Conservation (phyloP, 2,113 vertebrate genomes). For the Genyomyrus donnyi region DNA sequence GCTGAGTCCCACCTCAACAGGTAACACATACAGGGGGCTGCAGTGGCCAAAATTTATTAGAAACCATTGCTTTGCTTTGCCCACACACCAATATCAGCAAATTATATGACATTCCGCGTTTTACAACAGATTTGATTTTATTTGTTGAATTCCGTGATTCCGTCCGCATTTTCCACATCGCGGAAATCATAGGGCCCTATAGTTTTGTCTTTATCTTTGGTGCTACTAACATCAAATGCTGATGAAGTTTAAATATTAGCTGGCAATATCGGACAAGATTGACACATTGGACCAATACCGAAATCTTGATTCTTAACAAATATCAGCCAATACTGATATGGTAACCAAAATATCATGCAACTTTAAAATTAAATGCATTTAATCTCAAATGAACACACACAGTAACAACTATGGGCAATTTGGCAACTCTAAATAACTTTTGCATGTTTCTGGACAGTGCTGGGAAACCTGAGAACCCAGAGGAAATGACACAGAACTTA, state of each 20-base stretch:
- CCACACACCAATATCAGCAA: no score
- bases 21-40: no score
- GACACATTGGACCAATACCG: not conserved
- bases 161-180: no score
- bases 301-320: not conserved
- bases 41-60: no score
- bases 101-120: no score
- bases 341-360: not conserved
- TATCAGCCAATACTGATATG: not conserved
- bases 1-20: no score
- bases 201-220: not conserved
- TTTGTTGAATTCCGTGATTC: no score
- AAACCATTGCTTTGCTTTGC: no score
- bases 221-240: not conserved
- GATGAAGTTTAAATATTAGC: not conserved
- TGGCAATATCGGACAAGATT: not conserved
- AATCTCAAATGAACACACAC: not conserved
- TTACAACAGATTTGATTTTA: no score
- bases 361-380: not conserved
- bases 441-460: not conserved
- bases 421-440: not conserved
- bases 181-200: no score
- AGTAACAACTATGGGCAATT: not conserved
- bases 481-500: not conserved
- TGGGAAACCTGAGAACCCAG: not conserved